These are phyloP conservation scores for Geotrupes spiniger DNA, from an alignment of 2,888 invertebrate genomes.

Conservation along the genomic window DNA sequence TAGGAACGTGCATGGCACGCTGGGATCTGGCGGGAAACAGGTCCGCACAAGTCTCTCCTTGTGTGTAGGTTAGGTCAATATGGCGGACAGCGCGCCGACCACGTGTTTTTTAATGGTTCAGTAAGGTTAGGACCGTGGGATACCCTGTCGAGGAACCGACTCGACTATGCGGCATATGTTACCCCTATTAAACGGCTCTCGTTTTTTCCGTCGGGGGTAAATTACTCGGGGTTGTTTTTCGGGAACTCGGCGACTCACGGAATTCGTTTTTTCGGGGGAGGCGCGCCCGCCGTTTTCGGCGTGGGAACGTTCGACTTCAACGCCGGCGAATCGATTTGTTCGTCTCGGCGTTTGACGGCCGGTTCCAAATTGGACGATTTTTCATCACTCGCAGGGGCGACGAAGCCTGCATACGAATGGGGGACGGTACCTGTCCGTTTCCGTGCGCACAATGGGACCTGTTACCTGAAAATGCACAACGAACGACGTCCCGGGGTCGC, in stretches of 20 bases:
- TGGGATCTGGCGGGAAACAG: slow-evolving; percentile 12
- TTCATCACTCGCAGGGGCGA: too few relatives aligned
- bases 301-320: not conserved
- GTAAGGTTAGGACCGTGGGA: slow-evolving; percentile 37
- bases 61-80: slow-evolving; percentile 19
- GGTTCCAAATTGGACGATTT: too few relatives aligned
- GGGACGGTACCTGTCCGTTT: too few relatives aligned
- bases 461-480: too few relatives aligned
- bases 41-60: slow-evolving; percentile 14
- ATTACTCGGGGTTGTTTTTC: slow-evolving; percentile 5
- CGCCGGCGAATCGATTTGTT: too few relatives aligned
- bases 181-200: slow-evolving; percentile 5
- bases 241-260: not conserved
- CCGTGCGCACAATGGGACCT: too few relatives aligned
- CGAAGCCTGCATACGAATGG: too few relatives aligned
- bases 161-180: slow-evolving; percentile 8
- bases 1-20: slow-evolving; percentile 19
- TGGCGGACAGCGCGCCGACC: slow-evolving; percentile 27
- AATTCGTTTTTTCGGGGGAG: too few relatives aligned
- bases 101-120: slow-evolving; percentile 29
- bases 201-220: slow-evolving; percentile 6
- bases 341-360: too few relatives aligned
- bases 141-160: slow-evolving; percentile 3
- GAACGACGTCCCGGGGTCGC: too few relatives aligned
- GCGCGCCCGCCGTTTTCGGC: not conserved